Conservation (phyloP, 2,888 invertebrate genomes). For the Pantelozetes paolii region DNA sequence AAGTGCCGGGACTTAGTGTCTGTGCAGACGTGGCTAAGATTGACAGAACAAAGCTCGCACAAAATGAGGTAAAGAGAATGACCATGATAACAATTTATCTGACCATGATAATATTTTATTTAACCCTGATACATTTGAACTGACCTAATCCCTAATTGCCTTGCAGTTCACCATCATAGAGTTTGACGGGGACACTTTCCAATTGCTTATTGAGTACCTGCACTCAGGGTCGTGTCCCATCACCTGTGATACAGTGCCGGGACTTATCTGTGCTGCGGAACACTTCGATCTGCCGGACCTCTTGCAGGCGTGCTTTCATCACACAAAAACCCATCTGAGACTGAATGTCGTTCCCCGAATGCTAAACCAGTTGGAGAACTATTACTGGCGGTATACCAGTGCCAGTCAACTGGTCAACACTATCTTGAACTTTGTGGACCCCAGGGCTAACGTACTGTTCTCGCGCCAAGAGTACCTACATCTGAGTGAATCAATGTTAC, state of each 20-base stretch:
- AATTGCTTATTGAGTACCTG: constrained; percentile 80
- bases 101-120: constrained; percentile 23
- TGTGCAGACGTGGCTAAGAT: constrained; percentile 92
- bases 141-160: constrained; percentile 43
- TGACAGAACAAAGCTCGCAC: constrained; percentile 81
- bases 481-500: constrained; percentile 88
- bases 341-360: constrained; percentile 90
- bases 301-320: constrained; percentile 89
- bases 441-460: constrained; percentile 75
- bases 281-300: constrained; percentile 89
- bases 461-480: constrained; percentile 76
- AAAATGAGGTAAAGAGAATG: constrained; percentile 73
- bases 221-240: constrained; percentile 88
- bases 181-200: constrained; percentile 88
- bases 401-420: constrained; percentile 89
- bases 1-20: constrained; percentile 70
- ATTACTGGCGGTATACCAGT: constrained; percentile 91
- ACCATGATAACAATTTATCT: no score
- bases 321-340: constrained; percentile 85
- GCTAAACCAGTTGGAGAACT: constrained; percentile 86
- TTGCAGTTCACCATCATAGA: constrained; percentile 85
- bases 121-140: constrained; percentile 16
- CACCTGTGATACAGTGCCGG: constrained; percentile 86
- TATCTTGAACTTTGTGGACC: constrained; percentile 85
- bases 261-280: constrained; percentile 86